Percentiles rank a stretch among this genome's conserved stretches.
These are phyloP conservation scores for Oxyruncus cristatus DNA, from an alignment of 2,113 vertebrate genomes.

Conservation along the genomic window DNA sequence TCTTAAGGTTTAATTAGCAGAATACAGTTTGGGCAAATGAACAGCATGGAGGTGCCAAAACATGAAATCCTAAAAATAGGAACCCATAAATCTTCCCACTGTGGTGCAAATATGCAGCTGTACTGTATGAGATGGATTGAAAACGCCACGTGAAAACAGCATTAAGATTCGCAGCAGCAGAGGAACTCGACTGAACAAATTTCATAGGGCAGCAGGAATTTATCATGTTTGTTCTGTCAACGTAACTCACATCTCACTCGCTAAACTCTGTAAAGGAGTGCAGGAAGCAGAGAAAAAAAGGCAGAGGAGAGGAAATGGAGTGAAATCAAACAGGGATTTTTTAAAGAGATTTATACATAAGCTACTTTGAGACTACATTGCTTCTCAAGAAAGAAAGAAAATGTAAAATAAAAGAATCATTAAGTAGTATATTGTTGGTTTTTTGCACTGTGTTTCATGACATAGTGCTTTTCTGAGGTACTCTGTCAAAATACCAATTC, in stretches of 20 bases:
- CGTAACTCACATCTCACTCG: slow-evolving; percentile 35
- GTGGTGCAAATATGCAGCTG: slow-evolving; percentile 45
- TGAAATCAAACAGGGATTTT: neutral
- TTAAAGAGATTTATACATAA: slow-evolving; percentile 19
- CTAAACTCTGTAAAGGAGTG: slow-evolving; percentile 13
- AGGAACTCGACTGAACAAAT: slow-evolving; percentile 45
- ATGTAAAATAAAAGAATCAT: slow-evolving; percentile 23
- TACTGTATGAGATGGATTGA: slow-evolving; percentile 61
- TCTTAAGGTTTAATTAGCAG: slow-evolving; percentile 75
- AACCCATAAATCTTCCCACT: slow-evolving; percentile 69
- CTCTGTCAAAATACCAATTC: slow-evolving; percentile 21
- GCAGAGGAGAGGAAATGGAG: neutral
- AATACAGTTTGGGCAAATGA: slow-evolving; percentile 70
- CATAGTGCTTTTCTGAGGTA: slow-evolving; percentile 7
- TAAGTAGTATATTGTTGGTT: slow-evolving; percentile 7
- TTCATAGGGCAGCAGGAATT: slow-evolving; percentile 59
- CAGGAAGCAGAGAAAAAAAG: neutral
- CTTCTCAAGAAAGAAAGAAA: neutral
- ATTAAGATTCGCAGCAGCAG: slow-evolving; percentile 61
- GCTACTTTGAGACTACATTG: neutral
- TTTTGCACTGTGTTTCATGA: neutral
- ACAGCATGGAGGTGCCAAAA: slow-evolving; percentile 58
- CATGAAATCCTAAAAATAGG: slow-evolving; percentile 69
- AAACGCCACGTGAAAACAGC: slow-evolving; percentile 27
- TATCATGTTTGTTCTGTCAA: slow-evolving; percentile 65